Conservation (phyloP, 2,888 invertebrate genomes). For the Dicycla oo region DNA sequence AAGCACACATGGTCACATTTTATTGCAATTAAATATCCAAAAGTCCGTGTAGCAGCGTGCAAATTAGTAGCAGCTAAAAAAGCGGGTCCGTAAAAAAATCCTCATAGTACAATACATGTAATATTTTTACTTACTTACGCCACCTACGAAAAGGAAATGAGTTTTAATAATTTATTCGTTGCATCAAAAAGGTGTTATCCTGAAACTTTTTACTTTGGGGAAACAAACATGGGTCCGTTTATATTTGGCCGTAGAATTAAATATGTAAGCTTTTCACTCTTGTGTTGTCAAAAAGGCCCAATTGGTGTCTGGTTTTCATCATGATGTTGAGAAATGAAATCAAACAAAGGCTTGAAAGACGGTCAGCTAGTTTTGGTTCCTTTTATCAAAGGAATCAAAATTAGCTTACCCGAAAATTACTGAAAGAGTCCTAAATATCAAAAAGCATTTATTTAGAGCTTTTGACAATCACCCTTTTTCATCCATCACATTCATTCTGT, state of each 20-base stretch:
- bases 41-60: neutral
- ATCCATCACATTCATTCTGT: neutral
- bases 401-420: neutral
- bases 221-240: slow-evolving; percentile 24
- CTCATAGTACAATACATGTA: no score
- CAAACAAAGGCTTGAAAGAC: neutral
- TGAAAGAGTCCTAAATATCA: neutral
- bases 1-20: neutral
- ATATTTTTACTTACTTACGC: neutral
- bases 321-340: neutral
- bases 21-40: neutral
- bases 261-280: slow-evolving; percentile 18
- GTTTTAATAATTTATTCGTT: slow-evolving; percentile 3
- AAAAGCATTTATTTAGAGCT: neutral
- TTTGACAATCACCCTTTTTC: neutral
- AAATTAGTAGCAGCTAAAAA: neutral
- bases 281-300: slow-evolving; percentile 3
- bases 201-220: slow-evolving; percentile 24
- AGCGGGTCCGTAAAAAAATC: neutral
- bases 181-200: slow-evolving; percentile 24
- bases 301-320: neutral
- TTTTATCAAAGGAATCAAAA: neutral
- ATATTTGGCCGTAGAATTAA: slow-evolving; percentile 19
- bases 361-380: neutral
- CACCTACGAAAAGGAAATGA: neutral